Conservation (phyloP, 2,888 invertebrate species). For the Seira ritae region DNA sequence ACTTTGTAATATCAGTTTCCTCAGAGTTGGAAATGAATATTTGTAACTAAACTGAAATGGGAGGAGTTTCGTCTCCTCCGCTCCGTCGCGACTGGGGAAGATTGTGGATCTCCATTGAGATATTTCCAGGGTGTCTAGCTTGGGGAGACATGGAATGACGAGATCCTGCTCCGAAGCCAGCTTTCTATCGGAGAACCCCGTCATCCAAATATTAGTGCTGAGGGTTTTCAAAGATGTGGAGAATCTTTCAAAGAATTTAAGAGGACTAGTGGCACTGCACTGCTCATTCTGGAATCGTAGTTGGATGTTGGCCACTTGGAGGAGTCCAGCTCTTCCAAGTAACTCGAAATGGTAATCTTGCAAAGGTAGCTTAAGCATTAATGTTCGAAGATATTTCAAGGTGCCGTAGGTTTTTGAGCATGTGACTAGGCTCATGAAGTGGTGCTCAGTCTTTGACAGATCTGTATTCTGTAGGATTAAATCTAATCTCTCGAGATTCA, state of each 20-base stretch:
- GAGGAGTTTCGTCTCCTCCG: slow-evolving; percentile 5
- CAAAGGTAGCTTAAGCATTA: slow-evolving; percentile 46
- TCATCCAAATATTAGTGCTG: slow-evolving; percentile 49
- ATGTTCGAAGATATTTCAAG: slow-evolving; percentile 32
- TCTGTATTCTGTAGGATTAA: slow-evolving; percentile 45
- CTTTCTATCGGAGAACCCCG: slow-evolving; percentile 41
- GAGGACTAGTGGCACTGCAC: slow-evolving; percentile 42
- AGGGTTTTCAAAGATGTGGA: slow-evolving; percentile 33
- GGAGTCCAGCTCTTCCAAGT: slow-evolving; percentile 37
- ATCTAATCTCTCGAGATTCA: slow-evolving; percentile 47
- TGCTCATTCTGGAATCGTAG: slow-evolving; percentile 50
- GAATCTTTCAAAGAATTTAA: slow-evolving; percentile 43
- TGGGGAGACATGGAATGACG: slow-evolving; percentile 44
- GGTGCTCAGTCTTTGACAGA: slow-evolving; percentile 51
- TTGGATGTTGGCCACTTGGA: slow-evolving; percentile 38
- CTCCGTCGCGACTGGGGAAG: not conserved
- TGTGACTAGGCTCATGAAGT: slow-evolving; percentile 56
- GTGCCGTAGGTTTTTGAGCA: slow-evolving; percentile 44
- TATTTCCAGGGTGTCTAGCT: slow-evolving; percentile 54
- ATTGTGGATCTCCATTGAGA: slow-evolving; percentile 48
- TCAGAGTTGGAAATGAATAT: slow-evolving; percentile 47
- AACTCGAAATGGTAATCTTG: slow-evolving; percentile 50
- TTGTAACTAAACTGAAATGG: slow-evolving; percentile 55
- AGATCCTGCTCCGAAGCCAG: slow-evolving; percentile 34
- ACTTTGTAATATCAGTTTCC: slow-evolving; percentile 49